These are phyloP conservation scores for Petrocephalus zakoni DNA, from an alignment of 2,113 vertebrate genomes.

Conservation along the genomic window DNA sequence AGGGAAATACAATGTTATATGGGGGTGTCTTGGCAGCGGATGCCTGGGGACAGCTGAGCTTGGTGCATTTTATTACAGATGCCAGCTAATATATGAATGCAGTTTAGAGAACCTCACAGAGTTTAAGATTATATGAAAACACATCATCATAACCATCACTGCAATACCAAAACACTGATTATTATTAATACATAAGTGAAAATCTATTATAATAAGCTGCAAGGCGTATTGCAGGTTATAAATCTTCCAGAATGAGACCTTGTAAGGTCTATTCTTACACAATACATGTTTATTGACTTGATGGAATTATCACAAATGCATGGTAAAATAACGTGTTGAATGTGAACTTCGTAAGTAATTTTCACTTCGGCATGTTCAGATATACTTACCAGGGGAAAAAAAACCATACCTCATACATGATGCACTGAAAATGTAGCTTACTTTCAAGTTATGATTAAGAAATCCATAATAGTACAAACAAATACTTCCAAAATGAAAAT, in stretches of 20 bases:
- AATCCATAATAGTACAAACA: not conserved
- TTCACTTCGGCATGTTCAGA: not conserved
- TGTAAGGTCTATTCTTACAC: not conserved
- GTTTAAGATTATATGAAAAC: not conserved
- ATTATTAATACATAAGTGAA: not conserved
- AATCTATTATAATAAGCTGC: not conserved
- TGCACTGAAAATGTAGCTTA: not conserved
- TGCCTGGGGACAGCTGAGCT: not conserved
- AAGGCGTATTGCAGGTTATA: not conserved
- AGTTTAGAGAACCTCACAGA: not conserved
- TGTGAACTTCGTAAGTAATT: not conserved
- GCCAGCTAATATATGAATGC: not conserved
- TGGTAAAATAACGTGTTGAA: not conserved
- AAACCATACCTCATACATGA: not conserved
- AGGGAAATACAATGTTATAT: not conserved
- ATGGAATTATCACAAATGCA: not conserved
- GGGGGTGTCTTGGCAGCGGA: not conserved
- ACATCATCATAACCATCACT: not conserved
- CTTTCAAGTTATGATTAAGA: not conserved
- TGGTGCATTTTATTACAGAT: not conserved
- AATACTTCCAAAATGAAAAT: not conserved
- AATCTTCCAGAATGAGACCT: not conserved
- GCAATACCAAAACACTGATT: not conserved
- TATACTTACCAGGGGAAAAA: not conserved
- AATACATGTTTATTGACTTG: not conserved